Base-by-base conservation (phyloP, 2,113 vertebrate genomes). In the Athene noctua region DNA sequence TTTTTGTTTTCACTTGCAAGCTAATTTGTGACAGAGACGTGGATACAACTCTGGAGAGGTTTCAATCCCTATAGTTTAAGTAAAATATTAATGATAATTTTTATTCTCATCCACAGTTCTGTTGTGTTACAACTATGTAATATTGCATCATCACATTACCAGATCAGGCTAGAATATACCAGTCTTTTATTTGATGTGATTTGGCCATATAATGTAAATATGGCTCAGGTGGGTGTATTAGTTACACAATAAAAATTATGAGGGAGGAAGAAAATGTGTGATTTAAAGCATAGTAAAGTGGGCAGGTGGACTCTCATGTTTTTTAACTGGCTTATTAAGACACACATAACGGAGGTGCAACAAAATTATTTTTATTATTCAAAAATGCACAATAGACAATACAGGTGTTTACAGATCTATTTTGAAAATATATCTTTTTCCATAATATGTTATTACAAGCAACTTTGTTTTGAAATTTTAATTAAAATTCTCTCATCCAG, bases 341-440 rank as follows among this genome's bases (percentile, higher is more conserved):
- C 70, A 29, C 23, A 75, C 5, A 19, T 6, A 73, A 77, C 21
- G 47, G 29, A 93, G 95, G 22, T 96, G 32, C 44, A 92, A 66
- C 63, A 91, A 77, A 92, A 58, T 95, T 52, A 18, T 79, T 86
- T 92, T 81, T 94, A 90, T 94, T 97, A 85, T 82, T 95, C 47
- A 55, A 91, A 95, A 81, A 71, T 71, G 9, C 77, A 81, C 20
- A 92, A 68, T 13, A 77, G 29, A 86, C 23, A 72, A 49, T 84
- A 84, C 34, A 86, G 13, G 49, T 84, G 40, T 86, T 97, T 92
- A 90, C 42, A 96, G 88, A 94, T 86, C 23, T 46, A 32, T 73
- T 91, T 79, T 59, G 78, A 84, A 94, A 71, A 57, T 2, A 12
- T 38, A 32, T 36, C 5, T 36, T 95, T 90, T 79, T 15, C 30